Evolutionary conservation across 2,113 vertebrate genomes (phyloP), one percentile per base, ranked within the genome.

Genomic region (Hippocampus mohnikei): DNA sequence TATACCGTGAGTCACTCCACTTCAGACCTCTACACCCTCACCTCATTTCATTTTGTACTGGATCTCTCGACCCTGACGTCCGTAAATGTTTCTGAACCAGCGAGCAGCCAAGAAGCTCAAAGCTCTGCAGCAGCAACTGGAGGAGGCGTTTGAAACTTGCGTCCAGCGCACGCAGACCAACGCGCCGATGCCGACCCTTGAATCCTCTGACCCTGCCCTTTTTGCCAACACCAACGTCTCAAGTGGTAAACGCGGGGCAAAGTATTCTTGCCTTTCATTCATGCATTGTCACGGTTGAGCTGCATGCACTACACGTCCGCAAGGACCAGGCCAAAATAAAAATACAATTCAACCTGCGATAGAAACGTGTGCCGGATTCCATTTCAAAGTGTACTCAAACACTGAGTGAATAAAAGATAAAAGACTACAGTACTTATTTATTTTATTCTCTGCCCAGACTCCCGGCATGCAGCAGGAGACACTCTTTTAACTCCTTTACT

Each of bases 61-160:
- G 4, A 58, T n/a, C 40, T 56, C 16, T 69, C 20, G 25, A 33
- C 5, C 25, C 13, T 11, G 8, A 16, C 55, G 16, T 1, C 53
- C 25, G 73, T 16, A 67, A 67, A 21, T 73, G 29, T 71, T 50
- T 53, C 67, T 71, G 58, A 37, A 62, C 9, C 81, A 90, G 88
- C 85, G 82, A 27, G 66, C 78, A 27, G 72, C 83, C 66, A 80
- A 82, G 81, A 93, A 93, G 80, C 86, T 93, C 0, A 85, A 76
- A 23, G 84, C 80, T 44, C 92, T 92, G 73, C 91, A 91, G 73
- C 89, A 90, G 70, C 89, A 91, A 74, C 75, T 89, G 70, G 90
- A 94, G 78, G 88, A 93, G 79, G 91, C 88, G 12, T 89, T 91
- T 4, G 91, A 93, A 75, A 79, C 86, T 8, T 86, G 84, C 58